Percentiles rank a stretch among this genome's conserved stretches.
Evolutionary conservation across 2,797 vertebrate genomes (phyloP).

Genomic region (Siniperca undulata): DNA sequence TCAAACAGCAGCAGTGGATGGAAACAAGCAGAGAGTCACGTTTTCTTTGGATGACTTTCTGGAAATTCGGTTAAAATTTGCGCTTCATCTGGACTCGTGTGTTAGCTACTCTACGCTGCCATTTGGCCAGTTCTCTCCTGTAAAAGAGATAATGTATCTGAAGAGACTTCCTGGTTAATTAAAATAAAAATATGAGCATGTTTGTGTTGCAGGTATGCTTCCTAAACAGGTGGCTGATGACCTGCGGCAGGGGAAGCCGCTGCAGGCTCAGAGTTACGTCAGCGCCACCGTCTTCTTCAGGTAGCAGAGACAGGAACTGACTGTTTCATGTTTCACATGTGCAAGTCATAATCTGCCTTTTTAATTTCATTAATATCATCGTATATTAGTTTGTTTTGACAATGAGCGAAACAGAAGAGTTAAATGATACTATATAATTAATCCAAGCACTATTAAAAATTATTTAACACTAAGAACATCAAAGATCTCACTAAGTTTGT

Average conservation of each 20-base stretch:
- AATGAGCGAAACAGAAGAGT: no score
- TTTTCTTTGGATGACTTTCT: no score
- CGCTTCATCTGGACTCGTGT: not conserved
- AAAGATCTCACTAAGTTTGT: not conserved
- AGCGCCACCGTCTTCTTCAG: constrained; percentile 91
- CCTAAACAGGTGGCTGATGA: constrained; percentile 90
- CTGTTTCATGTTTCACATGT: not conserved
- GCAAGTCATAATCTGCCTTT: no score
- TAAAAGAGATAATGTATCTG: not conserved
- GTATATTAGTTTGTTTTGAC: no score
- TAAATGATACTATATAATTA: no score
- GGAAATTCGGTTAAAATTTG: no score
- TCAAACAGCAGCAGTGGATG: no score
- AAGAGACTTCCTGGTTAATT: no score
- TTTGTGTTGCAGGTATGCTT: constrained; percentile 85
- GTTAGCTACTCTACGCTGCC: not conserved
- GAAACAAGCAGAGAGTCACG: no score
- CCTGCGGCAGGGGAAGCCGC: constrained; percentile 86
- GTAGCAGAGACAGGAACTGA: constrained; percentile 65
- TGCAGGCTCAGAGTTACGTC: constrained; percentile 89
- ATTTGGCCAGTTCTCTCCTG: not conserved
- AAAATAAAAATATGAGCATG: not conserved
- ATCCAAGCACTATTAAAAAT: no score
- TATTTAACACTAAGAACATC: no score
- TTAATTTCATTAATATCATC: no score